phyloP scores from a whole-genome alignment of 2,888 invertebrate species.

The Pantelozetes paolii region DNA sequence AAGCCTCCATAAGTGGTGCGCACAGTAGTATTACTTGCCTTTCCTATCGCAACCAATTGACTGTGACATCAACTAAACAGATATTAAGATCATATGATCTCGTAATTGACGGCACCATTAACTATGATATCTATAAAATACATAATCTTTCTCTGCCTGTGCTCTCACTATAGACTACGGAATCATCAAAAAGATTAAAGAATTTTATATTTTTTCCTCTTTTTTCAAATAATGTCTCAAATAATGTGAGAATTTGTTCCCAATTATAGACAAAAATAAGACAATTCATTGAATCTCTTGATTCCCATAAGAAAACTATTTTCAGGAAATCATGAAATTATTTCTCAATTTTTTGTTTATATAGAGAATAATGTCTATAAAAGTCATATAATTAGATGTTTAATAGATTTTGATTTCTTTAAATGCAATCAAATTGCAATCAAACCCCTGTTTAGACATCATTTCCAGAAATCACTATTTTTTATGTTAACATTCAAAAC shows the following conservation, averaged over 20 bases:
- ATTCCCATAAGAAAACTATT: conserved; percentile 30
- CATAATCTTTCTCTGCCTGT: background rate
- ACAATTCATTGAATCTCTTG: conserved; percentile 1
- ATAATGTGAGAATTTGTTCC: conserved; percentile 27
- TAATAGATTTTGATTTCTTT: too few species aligned
- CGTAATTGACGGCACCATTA: conserved; percentile 32
- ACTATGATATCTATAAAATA: background rate
- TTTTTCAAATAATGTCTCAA: conserved; percentile 14
- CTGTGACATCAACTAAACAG: conserved; percentile 26
- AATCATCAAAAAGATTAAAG: conserved; percentile 9
- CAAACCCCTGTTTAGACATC: too few species aligned
- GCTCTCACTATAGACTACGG: background rate
- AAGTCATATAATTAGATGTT: conserved; percentile 10
- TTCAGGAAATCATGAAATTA: conserved; percentile 36
- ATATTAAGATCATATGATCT: conserved; percentile 27
- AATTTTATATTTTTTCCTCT: conserved; percentile 6
- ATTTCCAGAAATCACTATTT: too few species aligned
- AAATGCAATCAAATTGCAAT: too few species aligned
- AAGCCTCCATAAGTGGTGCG: conserved; percentile 10
- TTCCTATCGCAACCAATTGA: conserved; percentile 14
- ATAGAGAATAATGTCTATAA: conserved; percentile 20
- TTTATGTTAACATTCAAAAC: too few species aligned
- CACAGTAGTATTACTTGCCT: conserved; percentile 1
- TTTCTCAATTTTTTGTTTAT: conserved; percentile 13
- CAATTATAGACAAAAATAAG: conserved; percentile 10